Conservation (phyloP, 2,113 vertebrate genomes). For the Heliornis fulica region DNA sequence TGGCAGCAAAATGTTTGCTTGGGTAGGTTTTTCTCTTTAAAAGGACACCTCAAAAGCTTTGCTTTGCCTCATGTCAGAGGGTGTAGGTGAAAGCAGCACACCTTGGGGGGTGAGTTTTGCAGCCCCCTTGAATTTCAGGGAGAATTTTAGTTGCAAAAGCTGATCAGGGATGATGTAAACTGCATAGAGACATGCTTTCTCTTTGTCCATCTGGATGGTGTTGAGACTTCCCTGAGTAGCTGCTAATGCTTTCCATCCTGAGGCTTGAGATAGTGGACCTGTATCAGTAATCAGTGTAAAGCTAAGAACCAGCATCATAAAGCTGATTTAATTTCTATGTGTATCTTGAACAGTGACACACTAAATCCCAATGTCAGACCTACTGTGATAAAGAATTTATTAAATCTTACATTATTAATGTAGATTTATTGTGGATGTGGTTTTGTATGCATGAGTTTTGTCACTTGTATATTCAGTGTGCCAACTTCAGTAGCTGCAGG, state of each 20-base stretch:
- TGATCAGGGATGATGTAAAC: neutral
- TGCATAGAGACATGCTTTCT: too few species aligned
- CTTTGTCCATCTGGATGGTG: neutral
- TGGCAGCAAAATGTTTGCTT: neutral
- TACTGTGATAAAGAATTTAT: neutral
- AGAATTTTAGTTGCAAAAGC: neutral
- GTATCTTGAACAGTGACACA: neutral
- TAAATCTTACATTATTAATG: neutral
- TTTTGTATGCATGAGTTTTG: neutral
- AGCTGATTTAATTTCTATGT: neutral
- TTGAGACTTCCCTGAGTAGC: neutral
- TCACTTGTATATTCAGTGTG: neutral
- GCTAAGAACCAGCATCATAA: neutral
- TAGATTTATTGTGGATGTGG: neutral
- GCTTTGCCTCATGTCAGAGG: neutral
- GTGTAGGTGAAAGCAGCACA: neutral
- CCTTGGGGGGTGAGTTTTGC: neutral
- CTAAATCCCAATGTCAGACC: neutral
- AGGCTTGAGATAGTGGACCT: neutral
- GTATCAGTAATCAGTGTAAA: neutral
- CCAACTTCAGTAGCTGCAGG: neutral
- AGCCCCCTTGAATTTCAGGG: neutral
- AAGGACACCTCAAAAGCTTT: rapidly evolving
- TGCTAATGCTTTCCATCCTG: neutral
- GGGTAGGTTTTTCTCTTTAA: neutral